These are phyloP conservation scores for Aratinga solstitialis DNA, from an alignment of 2,797 vertebrate species.

Conservation along the genomic window DNA sequence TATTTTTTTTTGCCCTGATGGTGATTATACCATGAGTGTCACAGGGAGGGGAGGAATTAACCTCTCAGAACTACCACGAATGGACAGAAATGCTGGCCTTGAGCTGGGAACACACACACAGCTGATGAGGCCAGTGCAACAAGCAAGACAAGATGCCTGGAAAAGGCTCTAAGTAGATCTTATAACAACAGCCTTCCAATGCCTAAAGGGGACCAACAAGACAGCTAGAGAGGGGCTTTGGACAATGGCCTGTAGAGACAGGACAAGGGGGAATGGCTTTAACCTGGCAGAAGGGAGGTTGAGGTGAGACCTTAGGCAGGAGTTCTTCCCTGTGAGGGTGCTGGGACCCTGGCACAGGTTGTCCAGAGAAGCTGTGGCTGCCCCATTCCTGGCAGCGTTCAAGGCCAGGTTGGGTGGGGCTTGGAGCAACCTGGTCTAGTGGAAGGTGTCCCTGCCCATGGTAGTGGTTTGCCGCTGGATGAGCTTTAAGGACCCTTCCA, in stretches of 20 bases:
- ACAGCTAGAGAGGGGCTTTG: not conserved
- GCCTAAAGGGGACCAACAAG: not conserved
- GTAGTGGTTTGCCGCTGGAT: no score
- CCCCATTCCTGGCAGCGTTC: not conserved
- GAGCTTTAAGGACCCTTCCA: no score
- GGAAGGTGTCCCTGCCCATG: not conserved
- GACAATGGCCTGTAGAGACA: not conserved
- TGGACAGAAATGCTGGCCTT: not conserved
- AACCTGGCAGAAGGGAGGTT: not conserved
- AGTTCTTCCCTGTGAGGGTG: not conserved
- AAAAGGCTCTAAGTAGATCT: not conserved
- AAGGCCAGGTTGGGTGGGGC: not conserved
- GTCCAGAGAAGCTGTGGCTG: not conserved
- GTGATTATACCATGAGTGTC: not conserved
- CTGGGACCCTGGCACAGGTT: not conserved
- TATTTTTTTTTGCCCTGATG: not conserved
- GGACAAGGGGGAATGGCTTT: not conserved
- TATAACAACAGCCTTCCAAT: not conserved
- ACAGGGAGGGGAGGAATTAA: rapidly evolving
- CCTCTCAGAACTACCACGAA: not conserved
- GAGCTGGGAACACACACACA: not conserved
- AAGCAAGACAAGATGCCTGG: not conserved
- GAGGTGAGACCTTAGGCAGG: not conserved
- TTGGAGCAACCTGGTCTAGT: not conserved
- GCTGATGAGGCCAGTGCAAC: not conserved